These are phyloP conservation scores for Muricea muricata DNA, from an alignment of 92 coral and sea anemone genomes.

Conservation along the genomic window DNA sequence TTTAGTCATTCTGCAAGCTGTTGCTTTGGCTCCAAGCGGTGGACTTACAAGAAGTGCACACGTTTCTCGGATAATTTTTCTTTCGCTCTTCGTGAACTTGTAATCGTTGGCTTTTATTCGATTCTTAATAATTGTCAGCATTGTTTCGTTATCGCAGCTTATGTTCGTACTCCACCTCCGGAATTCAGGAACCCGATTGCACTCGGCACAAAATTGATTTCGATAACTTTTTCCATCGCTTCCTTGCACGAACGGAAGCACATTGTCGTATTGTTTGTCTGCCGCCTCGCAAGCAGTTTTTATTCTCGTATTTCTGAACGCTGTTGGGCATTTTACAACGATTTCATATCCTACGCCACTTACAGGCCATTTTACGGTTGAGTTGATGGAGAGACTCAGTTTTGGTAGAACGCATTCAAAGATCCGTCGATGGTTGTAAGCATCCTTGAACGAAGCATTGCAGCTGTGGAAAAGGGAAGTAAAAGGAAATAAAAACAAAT, in stretches of 20 bases:
- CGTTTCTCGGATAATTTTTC: slow-evolving; percentile 16
- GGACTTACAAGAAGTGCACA: not conserved
- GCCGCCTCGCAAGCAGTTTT: slow-evolving; percentile 28
- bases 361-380: not conserved
- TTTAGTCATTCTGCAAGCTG: not conserved
- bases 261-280: not conserved
- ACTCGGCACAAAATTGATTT: slow-evolving; percentile 25
- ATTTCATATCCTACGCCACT: not conserved
- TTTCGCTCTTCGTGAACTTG: not conserved
- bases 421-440: not conserved
- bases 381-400: not conserved
- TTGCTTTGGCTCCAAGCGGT: not conserved
- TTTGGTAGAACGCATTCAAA: not conserved
- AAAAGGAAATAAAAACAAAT: too few relatives aligned
- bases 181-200: not conserved
- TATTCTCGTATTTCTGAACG: not conserved
- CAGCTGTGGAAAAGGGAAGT: not conserved
- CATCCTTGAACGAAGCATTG: not conserved
- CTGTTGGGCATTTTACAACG: not conserved
- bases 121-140: not conserved
- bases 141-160: not conserved
- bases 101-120: not conserved
- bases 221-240: slow-evolving; percentile 18
- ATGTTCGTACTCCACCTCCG: not conserved
- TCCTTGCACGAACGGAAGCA: slow-evolving; percentile 24